These are phyloP conservation scores for Spisula solida DNA, from an alignment of 2,888 invertebrate genomes.

Conservation along the genomic window DNA sequence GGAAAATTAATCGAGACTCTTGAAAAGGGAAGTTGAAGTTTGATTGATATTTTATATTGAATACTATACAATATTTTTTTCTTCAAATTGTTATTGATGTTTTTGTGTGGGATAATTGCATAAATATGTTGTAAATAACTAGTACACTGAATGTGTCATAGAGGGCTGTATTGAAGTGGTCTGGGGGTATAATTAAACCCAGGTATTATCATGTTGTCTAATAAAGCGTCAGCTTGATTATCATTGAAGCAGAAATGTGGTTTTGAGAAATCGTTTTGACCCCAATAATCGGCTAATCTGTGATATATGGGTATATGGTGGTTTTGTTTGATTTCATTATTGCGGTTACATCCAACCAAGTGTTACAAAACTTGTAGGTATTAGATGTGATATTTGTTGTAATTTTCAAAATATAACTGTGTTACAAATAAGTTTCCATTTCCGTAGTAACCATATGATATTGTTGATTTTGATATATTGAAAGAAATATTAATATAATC, in stretches of 20 bases:
- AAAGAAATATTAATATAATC: too few relatives aligned
- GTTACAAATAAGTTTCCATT: neutral
- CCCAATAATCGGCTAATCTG: neutral
- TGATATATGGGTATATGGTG: neutral
- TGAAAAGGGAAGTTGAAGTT: too few relatives aligned
- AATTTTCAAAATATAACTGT: neutral
- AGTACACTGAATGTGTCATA: neutral
- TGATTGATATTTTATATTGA: too few relatives aligned
- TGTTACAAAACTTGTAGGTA: too few relatives aligned
- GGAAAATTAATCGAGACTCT: too few relatives aligned
- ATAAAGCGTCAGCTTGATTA: neutral
- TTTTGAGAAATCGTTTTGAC: neutral
- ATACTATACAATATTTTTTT: too few relatives aligned
- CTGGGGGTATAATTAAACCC: neutral
- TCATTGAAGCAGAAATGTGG: constrained; percentile 10
- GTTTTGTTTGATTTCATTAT: neutral
- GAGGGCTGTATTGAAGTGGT: neutral
- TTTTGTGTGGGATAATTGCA: neutral
- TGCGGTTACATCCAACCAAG: neutral
- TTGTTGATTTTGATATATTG: too few relatives aligned
- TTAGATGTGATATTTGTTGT: neutral
- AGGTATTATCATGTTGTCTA: neutral
- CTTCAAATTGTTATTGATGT: too few relatives aligned
- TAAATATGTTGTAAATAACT: neutral
- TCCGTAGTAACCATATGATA: neutral